Evolutionary conservation across 2,888 invertebrate genomes (phyloP), one percentile per base, ranked within the genome.

Genomic region (Augochlorella aurata): DNA sequence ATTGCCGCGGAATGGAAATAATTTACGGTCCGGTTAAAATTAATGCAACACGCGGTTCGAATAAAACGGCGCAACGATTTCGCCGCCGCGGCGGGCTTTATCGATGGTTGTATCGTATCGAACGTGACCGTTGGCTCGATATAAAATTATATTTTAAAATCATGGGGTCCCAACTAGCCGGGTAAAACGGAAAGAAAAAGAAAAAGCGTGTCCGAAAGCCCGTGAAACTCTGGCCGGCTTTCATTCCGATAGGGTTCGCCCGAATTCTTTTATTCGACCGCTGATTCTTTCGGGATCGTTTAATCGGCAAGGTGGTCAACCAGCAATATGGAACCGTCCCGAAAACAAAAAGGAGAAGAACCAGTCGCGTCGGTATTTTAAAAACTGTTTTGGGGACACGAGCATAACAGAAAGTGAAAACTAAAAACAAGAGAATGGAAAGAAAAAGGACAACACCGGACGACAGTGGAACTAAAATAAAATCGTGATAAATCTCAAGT

Each of bases 401-500:
- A 10, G 58, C 24, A 78, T 77, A 84, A 81, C 49, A 73, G 70
- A 79, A 79, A 74, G 77, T 47, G 68, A 58, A 78, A 79, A 81
- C 73, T 81, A 70, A 69, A 69, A 49, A 70, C 18, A 50, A 12
- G 18, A 44, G 18, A n/a, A 44, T n/a, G n/a, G 65, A 65, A 65
- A 44, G 44, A 77, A 71, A 71, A 75, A 49, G 24, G 4, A 73
- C 52, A 67, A 44, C 76, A 75, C 54, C 70, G 77, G 79, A 73
- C 81, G 81, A 83, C 67, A 79, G 71, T 75, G 74, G 65, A 77
- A 84, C 79, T 84, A 88, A 88, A 85, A 85, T 70, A 65, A 79
- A 91, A 88, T 84, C 70, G 83, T 77, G 71, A 79, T 82, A 82
- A 86, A 85, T 85, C 80, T 77, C 79, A 81, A 85, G 83, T 87